Evolutionary conservation across 1,140 invertebrate species (phyloP), one percentile per base, ranked within the genome.

Genomic region (Limonius californicus): DNA sequence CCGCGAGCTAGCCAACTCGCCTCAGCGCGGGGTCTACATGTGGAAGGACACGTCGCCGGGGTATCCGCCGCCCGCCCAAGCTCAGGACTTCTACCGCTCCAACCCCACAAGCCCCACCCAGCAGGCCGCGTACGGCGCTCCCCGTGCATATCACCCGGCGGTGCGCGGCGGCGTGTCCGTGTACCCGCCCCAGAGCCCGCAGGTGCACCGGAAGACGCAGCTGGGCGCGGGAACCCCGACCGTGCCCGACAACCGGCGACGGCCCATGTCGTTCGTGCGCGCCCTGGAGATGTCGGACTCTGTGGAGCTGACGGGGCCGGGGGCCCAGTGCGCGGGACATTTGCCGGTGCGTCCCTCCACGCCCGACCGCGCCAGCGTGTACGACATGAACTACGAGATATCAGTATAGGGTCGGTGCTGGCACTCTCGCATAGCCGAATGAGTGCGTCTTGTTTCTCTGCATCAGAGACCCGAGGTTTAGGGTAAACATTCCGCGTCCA

Each of bases 371-470:
- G 87, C 88, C 64, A 94, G 90, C 79, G 88, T 94, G 59, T 96
- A 96, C 76, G 94, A 96, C 78, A 94, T 93, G 88, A 95, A 94
- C 80, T 96, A 96, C 79, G 94, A 97, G 79, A 96, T 95, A 79
- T 95, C 93, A 59, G 93, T 96, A 80, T 88, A 85, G 81, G 74
- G 71, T 60, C 67, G 73, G 74, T 74, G 73, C 71, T 68, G 72
- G 73, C 75, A 77, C 75, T 76, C 75, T 45, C 72, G 69, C 68
- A 68, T 65, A 61, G 72, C 68, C 72, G 73, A 74, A 66, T 71
- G 68, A 73, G 70, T 63, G 65, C 61, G 43, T 60, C 23, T 61
- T 50, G 69, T 72, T 74, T 73, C 71, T 74, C 72, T 75, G 74
- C 70, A 74, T 75, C 73, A 75, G 73, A 75, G 73, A 74, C 54